phyloP scores from a whole-genome alignment of 1,140 invertebrate genomes.

The Acromyrmex heyeri region DNA sequence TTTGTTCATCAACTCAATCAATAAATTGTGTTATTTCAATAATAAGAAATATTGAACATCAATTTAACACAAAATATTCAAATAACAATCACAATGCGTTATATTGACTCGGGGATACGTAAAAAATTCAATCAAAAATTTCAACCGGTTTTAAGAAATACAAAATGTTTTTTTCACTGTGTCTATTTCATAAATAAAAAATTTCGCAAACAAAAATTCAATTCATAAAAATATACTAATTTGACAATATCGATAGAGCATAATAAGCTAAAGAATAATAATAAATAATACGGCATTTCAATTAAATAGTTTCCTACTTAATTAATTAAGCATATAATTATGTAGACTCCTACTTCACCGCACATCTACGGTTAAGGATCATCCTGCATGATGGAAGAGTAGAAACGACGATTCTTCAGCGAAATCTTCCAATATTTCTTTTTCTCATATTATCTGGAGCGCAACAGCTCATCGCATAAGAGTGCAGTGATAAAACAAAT shows the following conservation, averaged over 20 bases:
- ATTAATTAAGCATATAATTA: slow-evolving; percentile 42
- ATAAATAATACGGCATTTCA: slow-evolving; percentile 28
- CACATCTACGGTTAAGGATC: not conserved
- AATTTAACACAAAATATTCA: no score
- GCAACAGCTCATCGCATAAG: slow-evolving; percentile 26
- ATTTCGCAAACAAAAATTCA: not conserved
- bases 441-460: slow-evolving; percentile 4
- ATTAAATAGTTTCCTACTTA: slow-evolving; percentile 31
- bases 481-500: slow-evolving; percentile 44
- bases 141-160: no score
- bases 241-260: not conserved
- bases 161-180: no score
- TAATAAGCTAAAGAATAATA: not conserved
- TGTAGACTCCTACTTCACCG: not conserved
- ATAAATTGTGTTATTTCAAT: no score
- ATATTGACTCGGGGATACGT: no score
- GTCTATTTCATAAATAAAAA: not conserved
- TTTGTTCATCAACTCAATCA: no score
- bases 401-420: slow-evolving; percentile 40
- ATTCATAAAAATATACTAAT: slow-evolving; percentile 13
- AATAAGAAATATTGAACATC: no score
- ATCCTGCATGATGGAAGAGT: not conserved
- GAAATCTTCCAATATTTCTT: slow-evolving; percentile 50
- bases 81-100: no score
- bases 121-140: no score